Evolutionary conservation across 1,140 invertebrate species (phyloP).

Genomic region (Leptestheria dahalacensis): DNA sequence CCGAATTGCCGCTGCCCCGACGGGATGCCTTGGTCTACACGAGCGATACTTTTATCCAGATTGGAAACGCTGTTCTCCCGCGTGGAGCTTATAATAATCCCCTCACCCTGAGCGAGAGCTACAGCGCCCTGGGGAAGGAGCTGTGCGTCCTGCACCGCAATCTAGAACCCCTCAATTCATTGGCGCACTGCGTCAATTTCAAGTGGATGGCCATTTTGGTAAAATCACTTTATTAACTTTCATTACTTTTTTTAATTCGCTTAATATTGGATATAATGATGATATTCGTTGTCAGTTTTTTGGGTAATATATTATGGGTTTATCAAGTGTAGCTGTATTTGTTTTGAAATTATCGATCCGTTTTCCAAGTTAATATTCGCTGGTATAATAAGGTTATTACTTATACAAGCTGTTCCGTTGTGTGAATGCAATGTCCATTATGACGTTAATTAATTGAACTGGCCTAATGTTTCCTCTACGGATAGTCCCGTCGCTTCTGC

Average conservation of each 20-base stretch:
- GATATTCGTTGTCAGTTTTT: too few species aligned
- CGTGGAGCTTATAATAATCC: constrained; percentile 19
- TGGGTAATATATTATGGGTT: too few species aligned
- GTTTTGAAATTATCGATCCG: too few species aligned
- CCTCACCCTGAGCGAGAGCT: not conserved
- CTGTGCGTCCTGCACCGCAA: constrained; percentile 49
- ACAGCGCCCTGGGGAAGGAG: constrained; percentile 23
- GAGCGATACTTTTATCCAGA: constrained; percentile 23
- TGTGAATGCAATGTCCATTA: too few species aligned
- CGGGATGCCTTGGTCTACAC: constrained; percentile 20
- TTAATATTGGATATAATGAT: too few species aligned
- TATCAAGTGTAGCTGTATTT: too few species aligned
- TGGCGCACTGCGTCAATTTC: constrained; percentile 70
- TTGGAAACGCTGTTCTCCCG: constrained; percentile 28
- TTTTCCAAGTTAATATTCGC: too few species aligned
- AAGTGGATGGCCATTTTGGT: constrained; percentile 85
- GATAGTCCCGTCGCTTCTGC: too few species aligned
- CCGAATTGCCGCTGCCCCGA: constrained; percentile 1
- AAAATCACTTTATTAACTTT: constrained; percentile 20
- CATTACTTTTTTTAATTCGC: not conserved
- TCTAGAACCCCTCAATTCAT: constrained; percentile 44
- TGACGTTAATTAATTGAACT: too few species aligned
- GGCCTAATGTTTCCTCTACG: too few species aligned
- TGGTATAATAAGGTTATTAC: too few species aligned
- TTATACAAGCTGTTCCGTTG: too few species aligned